Base-by-base conservation (phyloP, 2,888 invertebrate genomes). In the Troides helena region DNA sequence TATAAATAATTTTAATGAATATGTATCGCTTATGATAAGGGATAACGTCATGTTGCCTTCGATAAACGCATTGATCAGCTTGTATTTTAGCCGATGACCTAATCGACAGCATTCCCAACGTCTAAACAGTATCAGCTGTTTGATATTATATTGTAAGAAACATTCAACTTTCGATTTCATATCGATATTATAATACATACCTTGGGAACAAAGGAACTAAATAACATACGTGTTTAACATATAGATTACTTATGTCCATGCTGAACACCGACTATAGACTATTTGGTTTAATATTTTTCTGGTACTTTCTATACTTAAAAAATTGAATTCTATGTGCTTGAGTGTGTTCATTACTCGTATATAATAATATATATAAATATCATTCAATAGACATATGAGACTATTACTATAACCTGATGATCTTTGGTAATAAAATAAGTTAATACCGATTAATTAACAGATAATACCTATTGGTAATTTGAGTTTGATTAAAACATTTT, bases 41-140 rank as follows among this genome's bases (percentile, higher is more conserved):
- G 25, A 58, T 25, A 25, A n/a, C n/a, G 57, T 23, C 23, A 25
- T 58, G 10, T 23, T 25, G 23, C 57, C 23, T 21, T 25, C 57
- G 57, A 12, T 12, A 50, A 39, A 39, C 39, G 14, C 10, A 39
- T 21, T 23, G 18, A 61, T 67, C 30, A 66, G 2, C 10, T 17
- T 56, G 7, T 67, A 67, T 67, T 67, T 67, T 46, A 56, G 61
- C 17, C 67, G 53, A 56, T 61, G 67, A 61, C 39, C 10, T 67
- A 67, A 67, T 53, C 21, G 18, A 53, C 53, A 36, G 23, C 36
- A 61, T 61, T 67, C 61, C 61, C 53, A 53, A 17, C 36, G 10
- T 25, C 57, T 25, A 3, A n/a, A 18, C 58, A 25, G 8, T 58
- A 46, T 58, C 58, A 59, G 58, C 58, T 58, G 25, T 43, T 65